Base-by-base conservation (phyloP, 2,797 vertebrate species). In the Malurus leucopterus region DNA sequence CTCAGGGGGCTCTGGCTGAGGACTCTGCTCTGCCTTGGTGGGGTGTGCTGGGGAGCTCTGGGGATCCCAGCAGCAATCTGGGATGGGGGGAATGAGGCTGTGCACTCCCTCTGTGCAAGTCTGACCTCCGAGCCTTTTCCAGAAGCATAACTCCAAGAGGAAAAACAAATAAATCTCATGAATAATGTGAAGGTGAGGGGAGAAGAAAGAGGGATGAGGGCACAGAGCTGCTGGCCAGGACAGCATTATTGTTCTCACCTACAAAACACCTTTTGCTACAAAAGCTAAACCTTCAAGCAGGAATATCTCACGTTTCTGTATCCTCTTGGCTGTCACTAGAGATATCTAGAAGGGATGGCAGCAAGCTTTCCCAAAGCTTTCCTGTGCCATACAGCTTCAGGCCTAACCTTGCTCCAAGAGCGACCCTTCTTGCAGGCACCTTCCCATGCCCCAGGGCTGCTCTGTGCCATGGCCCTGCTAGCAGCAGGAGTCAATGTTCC, bases 391-490 rank as follows among this genome's bases (percentile, higher is more conserved):
- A 7, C 11, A 30, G 8, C 61, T 70, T 41, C 46, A 53, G 65
- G 71, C 32, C 50, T 46, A 47, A 6, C 22, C n/a, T 53, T 38
- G n/a, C 15, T 57, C 27, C 57, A 22, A 36, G 43, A 79, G 8
- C 49, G 24, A 11, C 29, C 26, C 29, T 0, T 1, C 34, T 73
- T 34, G 17, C n/a, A 59, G 57, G 43, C 12, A 9, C 27, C 71
- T 73, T 86, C 64, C 54, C 54, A 6, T 73, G 80, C 76, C 69
- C 67, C 53, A 23, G 29, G 23, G 41, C 57, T 1, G 0, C 7
- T 22, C 69, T 26, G 13, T 51, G 53, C 41, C 1, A 0, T 8
- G 27, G 73, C 20, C 40, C 59, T 4, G 1, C 5, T 14, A 80
- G 53, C 49, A 84, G 75, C 51, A 86, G 78, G 34, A 64, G 47